These are phyloP conservation scores for Dicentrarchus labrax DNA, from an alignment of 2,113 vertebrate species.

Conservation along the genomic window DNA sequence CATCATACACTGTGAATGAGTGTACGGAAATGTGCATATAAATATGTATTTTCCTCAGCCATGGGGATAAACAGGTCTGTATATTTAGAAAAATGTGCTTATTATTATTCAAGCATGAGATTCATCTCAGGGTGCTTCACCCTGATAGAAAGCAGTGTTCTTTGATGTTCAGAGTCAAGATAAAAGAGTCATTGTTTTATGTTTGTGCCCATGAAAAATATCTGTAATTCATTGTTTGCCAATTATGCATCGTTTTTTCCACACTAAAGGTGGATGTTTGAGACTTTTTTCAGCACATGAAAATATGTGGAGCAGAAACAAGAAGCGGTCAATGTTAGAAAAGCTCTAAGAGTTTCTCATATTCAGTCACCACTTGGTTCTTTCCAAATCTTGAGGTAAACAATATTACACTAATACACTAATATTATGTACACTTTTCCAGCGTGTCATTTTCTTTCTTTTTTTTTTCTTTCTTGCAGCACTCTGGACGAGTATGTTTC, in stretches of 20 bases:
- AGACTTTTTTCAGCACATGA: constrained; percentile 3
- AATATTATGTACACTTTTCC: constrained; percentile 6
- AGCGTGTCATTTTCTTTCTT: neutral
- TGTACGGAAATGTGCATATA: constrained; percentile 70
- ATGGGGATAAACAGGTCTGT: constrained; percentile 74
- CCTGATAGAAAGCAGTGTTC: constrained; percentile 48
- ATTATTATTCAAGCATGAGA: constrained; percentile 71
- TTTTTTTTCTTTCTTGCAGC: neutral
- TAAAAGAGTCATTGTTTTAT: constrained; percentile 67
- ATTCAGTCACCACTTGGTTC: constrained; percentile 14
- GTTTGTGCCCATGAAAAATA: constrained; percentile 42
- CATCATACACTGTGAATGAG: constrained; percentile 62
- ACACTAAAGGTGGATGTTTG: constrained; percentile 11
- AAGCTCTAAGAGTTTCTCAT: constrained; percentile 14
- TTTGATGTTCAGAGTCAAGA: constrained; percentile 72
- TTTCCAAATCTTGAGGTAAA: constrained; percentile 1
- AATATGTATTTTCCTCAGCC: constrained; percentile 75
- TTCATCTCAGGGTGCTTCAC: constrained; percentile 61
- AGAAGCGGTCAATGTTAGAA: neutral
- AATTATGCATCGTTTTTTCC: constrained; percentile 37
- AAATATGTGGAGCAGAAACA: constrained; percentile 5
- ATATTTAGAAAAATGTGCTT: constrained; percentile 72
- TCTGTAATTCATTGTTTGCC: constrained; percentile 41
- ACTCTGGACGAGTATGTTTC: neutral
- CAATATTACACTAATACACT: too few relatives aligned